Evolutionary conservation across 2,113 vertebrate genomes (phyloP).

Genomic region (Nymphicus hollandicus): DNA sequence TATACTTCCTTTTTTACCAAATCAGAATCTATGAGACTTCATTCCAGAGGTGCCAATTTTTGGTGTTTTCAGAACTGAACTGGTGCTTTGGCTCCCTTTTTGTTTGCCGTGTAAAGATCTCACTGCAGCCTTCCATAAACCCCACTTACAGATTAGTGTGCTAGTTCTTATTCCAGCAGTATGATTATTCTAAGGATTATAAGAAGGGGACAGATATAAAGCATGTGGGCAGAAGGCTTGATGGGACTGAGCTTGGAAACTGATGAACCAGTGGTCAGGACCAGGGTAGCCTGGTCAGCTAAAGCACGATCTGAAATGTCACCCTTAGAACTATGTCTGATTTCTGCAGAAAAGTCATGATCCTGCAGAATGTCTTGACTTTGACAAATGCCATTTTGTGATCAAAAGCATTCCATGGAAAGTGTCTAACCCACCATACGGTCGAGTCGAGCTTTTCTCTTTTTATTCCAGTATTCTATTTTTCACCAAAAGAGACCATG

Average conservation of each 20-base stretch:
- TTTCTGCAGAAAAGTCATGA: neutral
- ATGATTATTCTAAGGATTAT: neutral
- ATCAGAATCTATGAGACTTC: neutral
- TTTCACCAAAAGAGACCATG: neutral
- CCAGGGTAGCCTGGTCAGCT: neutral
- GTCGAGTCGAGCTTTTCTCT: neutral
- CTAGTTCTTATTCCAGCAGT: neutral
- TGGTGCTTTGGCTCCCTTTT: neutral
- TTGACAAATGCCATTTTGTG: neutral
- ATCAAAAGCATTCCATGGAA: neutral
- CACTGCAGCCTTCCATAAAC: neutral
- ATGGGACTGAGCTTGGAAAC: neutral
- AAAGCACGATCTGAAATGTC: neutral
- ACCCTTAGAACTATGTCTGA: neutral
- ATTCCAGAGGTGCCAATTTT: neutral
- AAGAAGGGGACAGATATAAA: neutral
- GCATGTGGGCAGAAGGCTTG: neutral
- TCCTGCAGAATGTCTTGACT: neutral
- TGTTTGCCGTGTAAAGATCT: neutral
- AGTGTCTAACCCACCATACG: neutral
- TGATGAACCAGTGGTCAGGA: accelerated
- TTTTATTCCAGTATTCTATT: neutral
- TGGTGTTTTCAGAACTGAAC: neutral
- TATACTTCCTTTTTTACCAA: neutral
- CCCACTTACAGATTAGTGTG: neutral